These are phyloP conservation scores for Mesopsocus fuscifrons DNA, from an alignment of 2,888 invertebrate genomes.

Conservation along the genomic window DNA sequence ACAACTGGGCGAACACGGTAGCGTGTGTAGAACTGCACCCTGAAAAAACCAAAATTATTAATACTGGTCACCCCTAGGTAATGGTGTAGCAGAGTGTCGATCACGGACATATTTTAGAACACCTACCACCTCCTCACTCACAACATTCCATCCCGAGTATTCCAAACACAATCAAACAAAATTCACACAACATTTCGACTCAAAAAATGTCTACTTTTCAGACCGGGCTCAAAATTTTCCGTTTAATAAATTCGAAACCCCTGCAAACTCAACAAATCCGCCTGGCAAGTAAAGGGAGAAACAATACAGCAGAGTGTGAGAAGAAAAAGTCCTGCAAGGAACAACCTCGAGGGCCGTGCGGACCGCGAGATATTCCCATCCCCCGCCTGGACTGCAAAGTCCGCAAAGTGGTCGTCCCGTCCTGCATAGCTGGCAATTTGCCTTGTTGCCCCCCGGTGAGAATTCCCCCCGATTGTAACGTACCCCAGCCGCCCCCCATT, in stretches of 20 bases:
- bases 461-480: neutral
- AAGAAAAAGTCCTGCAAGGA: neutral
- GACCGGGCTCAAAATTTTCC: too few relatives aligned
- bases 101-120: too few relatives aligned
- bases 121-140: too few relatives aligned
- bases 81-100: too few relatives aligned
- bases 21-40: conserved; percentile 29
- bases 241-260: too few relatives aligned
- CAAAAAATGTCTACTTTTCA: too few relatives aligned
- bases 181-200: too few relatives aligned
- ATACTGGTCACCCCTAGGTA: too few relatives aligned
- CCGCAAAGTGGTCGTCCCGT: neutral
- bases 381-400: neutral
- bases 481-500: neutral
- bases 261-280: neutral
- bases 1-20: conserved; percentile 33
- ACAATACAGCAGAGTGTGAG: neutral
- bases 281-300: neutral
- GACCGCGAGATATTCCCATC: neutral
- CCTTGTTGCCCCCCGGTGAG: neutral
- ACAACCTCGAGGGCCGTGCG: neutral
- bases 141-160: too few relatives aligned
- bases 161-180: too few relatives aligned
- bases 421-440: neutral
- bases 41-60: too few relatives aligned